These are phyloP conservation scores for Cheilosia scutellata DNA, from an alignment of 2,888 invertebrate species.

Conservation along the genomic window DNA sequence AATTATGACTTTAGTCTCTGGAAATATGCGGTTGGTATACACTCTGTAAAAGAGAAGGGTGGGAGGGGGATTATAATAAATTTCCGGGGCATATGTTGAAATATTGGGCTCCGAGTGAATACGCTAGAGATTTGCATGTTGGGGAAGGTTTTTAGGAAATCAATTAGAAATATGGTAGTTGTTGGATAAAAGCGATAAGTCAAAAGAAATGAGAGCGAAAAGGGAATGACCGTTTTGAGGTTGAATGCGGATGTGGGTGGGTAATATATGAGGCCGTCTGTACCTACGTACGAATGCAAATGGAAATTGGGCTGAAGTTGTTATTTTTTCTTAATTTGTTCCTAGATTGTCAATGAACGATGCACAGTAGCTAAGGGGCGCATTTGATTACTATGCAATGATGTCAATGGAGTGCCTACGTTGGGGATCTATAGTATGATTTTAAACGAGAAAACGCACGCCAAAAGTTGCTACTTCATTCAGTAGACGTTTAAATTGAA, in stretches of 20 bases:
- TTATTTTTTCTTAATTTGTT: no score
- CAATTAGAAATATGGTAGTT: constrained; percentile 17
- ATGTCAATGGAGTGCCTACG: no score
- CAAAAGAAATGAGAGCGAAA: constrained; percentile 3
- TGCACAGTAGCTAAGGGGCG: no score
- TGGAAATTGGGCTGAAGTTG: neutral
- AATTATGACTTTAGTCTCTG: constrained; percentile 32
- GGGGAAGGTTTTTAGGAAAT: constrained; percentile 17
- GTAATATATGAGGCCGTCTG: neutral
- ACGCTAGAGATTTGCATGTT: constrained; percentile 29
- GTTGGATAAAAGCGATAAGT: neutral
- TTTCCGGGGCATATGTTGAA: constrained; percentile 37
- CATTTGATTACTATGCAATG: no score
- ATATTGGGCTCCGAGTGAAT: constrained; percentile 18
- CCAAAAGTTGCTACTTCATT: no score
- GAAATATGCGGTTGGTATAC: neutral
- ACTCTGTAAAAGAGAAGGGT: neutral
- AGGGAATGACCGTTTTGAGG: neutral
- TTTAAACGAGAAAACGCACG: no score
- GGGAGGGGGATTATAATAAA: constrained; percentile 35
- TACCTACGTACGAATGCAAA: no score
- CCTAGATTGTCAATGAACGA: no score
- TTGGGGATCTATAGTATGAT: no score
- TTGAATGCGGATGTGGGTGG: neutral
- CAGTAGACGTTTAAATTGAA: no score